Base-by-base conservation (phyloP, 2,888 invertebrate genomes). In the Callinectes sapidus region DNA sequence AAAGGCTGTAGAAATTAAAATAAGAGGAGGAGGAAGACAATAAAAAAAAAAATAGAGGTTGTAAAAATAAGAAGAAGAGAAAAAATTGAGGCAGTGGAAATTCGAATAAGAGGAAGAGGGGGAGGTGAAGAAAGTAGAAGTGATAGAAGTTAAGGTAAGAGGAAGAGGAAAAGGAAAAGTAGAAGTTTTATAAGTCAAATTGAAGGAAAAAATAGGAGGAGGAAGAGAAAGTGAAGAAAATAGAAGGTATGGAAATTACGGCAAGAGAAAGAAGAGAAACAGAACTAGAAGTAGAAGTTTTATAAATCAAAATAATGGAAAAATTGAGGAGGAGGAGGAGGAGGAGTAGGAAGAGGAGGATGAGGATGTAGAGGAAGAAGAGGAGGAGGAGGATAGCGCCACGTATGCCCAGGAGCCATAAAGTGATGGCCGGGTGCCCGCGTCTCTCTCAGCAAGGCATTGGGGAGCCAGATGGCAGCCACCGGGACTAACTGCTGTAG, bases 371-470 rank as follows among this genome's bases (percentile, higher is more conserved):
- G 81, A 81, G 35, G 35, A 81, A 35, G 35, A 35, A 16, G 81
- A 81, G 32, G 32, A 35, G 35, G 32, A 35, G 32, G 35, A 81
- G 35, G 5, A 61, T 23, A 61, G 61, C 2, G 16, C 61, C 61
- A 61, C 61, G 61, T 61, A 32, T 81, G 81, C 81, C 81, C 81
- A 81, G 81, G 5, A 35, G 81, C 81, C 81, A 81, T 81, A 81
- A 81, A 81, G 16, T 81, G 14, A 81, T 35, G 81, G 2, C 35
- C 16, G 28, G 81, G 14, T 10, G 35, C 35, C 81, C 81, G 18
- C 35, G 81, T 35, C 8, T 81, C 81, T 16, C 14, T 32, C 35
- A 18, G 61, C 32, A 35, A 81, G 32, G 81, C 81, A 35, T 35
- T 35, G 81, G 13, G 81, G 81, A 32, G 81, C 81, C 32, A 35